These are phyloP conservation scores for Phylloscopus trochilus DNA, from an alignment of 2,113 vertebrate species.

Conservation along the genomic window DNA sequence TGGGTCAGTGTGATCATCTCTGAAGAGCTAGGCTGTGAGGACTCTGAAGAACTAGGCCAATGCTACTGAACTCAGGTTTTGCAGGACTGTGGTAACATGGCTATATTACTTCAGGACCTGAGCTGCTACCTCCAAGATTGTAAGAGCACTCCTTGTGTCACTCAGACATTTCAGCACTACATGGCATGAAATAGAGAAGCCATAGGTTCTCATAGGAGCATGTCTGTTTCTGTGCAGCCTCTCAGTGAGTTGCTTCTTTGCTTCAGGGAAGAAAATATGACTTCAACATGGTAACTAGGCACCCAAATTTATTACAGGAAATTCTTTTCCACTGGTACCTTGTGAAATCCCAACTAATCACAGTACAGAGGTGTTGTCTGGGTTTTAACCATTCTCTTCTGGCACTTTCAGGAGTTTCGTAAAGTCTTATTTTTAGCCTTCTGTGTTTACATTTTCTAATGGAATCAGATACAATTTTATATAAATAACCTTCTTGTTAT, in stretches of 20 bases:
- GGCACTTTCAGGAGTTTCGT: too few species aligned
- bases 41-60: not conserved
- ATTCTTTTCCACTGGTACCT: not conserved
- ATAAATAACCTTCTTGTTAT: too few species aligned
- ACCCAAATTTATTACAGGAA: not conserved
- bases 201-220: fast-evolving
- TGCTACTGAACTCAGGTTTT: not conserved
- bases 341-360: not conserved
- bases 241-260: not conserved
- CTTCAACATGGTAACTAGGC: not conserved
- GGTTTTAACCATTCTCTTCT: too few species aligned
- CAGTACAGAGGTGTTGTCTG: not conserved
- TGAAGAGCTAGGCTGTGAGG: not conserved
- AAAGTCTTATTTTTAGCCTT: too few species aligned
- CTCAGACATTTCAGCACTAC: not conserved
- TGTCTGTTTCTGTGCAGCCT: not conserved
- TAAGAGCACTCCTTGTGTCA: not conserved
- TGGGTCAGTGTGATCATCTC: not conserved
- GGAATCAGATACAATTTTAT: too few species aligned
- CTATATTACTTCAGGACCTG: not conserved
- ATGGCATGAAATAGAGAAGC: not conserved
- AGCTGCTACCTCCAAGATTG: not conserved
- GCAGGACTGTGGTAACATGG: not conserved
- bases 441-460: too few species aligned
- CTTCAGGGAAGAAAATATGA: not conserved